These are phyloP conservation scores for Apocheima hispidaria DNA, from an alignment of 2,888 invertebrate genomes.

Conservation along the genomic window DNA sequence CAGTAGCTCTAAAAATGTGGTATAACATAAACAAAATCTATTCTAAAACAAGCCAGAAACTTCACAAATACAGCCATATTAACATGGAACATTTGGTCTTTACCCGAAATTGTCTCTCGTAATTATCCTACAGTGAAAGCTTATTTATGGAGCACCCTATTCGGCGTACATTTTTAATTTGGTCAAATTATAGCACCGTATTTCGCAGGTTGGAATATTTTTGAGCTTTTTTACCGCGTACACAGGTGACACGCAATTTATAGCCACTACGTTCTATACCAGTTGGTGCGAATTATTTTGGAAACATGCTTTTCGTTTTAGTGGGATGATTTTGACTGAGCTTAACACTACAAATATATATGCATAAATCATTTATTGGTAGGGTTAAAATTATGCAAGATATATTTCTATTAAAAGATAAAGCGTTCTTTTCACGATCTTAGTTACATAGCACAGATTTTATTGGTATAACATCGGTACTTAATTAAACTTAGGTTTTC, in stretches of 20 bases:
- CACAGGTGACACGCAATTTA: constrained; percentile 40
- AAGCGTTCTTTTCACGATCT: too few species aligned
- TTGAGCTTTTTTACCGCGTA: constrained; percentile 32
- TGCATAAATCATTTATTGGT: not conserved
- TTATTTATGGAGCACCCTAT: constrained; percentile 38
- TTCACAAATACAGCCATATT: not conserved
- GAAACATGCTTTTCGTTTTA: constrained; percentile 23
- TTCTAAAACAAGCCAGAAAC: not conserved
- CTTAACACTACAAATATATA: not conserved
- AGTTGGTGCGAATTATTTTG: constrained; percentile 25
- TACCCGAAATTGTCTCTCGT: constrained; percentile 28
- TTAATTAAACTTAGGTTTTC: too few species aligned
- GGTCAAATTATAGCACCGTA: constrained; percentile 31
- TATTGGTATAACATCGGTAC: too few species aligned
- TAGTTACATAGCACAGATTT: too few species aligned
- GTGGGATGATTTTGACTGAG: not conserved
- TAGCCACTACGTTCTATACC: constrained; percentile 30
- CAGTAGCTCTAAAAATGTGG: not conserved
- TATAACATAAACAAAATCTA: not conserved
- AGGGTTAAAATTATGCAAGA: not conserved
- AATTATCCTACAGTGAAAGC: constrained; percentile 32
- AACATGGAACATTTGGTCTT: constrained; percentile 18
- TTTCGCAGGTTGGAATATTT: constrained; percentile 33
- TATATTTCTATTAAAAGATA: not conserved
- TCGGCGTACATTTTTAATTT: constrained; percentile 42